phyloP scores from a whole-genome alignment of 2,888 invertebrate species.

The Sphaerophoria rueppellii region DNA sequence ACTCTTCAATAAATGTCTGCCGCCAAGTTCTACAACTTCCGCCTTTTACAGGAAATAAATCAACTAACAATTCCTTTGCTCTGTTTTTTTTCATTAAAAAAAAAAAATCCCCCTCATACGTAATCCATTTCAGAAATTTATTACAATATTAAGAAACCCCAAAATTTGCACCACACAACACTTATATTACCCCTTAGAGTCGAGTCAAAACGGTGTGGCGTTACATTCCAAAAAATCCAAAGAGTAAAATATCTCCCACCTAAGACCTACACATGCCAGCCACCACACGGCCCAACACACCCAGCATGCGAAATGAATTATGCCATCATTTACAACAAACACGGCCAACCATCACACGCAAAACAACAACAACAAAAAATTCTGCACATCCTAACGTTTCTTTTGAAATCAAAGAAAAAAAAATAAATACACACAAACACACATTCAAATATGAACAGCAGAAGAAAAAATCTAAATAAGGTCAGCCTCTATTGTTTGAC shows the following conservation, averaged over 20 bases:
- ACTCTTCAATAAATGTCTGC: conserved; percentile 23
- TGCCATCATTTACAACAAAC: conserved; percentile 66
- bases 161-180: conserved; percentile 25
- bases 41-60: not conserved
- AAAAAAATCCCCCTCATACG: not conserved
- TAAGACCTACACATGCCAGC: conserved; percentile 12
- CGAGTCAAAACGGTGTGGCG: not conserved
- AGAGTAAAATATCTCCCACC: conserved; percentile 37
- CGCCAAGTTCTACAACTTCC: not conserved
- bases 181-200: conserved; percentile 18
- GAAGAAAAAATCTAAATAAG: conserved; percentile 51
- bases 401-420: conserved; percentile 45
- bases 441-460: conserved; percentile 9
- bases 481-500: conserved; percentile 68
- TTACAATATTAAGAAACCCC: conserved; percentile 26
- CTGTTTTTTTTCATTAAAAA: not conserved
- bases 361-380: conserved; percentile 32
- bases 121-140: conserved; percentile 9
- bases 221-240: conserved; percentile 17
- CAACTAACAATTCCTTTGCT: not conserved
- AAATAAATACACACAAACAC: conserved; percentile 12
- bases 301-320: conserved; percentile 67
- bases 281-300: conserved; percentile 38
- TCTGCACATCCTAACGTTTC: conserved; percentile 54
- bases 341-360: conserved; percentile 14